These are phyloP conservation scores for Eristalis tenax DNA, from an alignment of 2,888 invertebrate species.

Conservation along the genomic window DNA sequence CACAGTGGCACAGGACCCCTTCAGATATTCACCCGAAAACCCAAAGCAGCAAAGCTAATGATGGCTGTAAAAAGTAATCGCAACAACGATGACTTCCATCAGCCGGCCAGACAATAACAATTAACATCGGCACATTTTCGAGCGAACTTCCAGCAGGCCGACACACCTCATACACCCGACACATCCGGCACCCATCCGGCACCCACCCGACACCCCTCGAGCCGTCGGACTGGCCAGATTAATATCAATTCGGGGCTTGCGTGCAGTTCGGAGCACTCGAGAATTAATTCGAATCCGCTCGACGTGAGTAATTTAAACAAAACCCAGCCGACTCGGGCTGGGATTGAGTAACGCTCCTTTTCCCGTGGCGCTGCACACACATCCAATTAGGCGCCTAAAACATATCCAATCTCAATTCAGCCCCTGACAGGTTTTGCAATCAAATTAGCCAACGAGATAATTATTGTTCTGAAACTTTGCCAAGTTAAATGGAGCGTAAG, in stretches of 20 bases:
- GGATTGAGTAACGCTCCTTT: conserved; percentile 27
- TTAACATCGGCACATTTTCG: conserved; percentile 62
- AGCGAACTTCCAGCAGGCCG: not conserved
- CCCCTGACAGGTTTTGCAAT: conserved; percentile 29
- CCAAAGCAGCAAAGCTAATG: conserved; percentile 30
- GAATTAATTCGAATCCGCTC: conserved; percentile 48
- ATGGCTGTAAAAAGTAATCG: conserved; percentile 53
- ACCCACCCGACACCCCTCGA: not conserved
- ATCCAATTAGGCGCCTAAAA: conserved; percentile 35
- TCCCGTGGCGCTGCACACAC: not conserved
- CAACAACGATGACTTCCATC: conserved; percentile 55
- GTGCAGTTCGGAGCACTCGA: conserved; percentile 24
- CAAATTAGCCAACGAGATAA: conserved; percentile 63
- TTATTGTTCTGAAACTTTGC: conserved; percentile 68
- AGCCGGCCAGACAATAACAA: conserved; percentile 61
- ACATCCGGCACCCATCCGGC: not conserved
- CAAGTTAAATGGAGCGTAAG: conserved; percentile 62
- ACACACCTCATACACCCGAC: not conserved
- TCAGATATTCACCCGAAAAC: conserved; percentile 12
- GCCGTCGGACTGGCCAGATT: conserved; percentile 25
- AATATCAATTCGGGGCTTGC: conserved; percentile 50
- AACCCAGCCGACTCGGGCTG: not conserved
- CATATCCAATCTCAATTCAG: conserved; percentile 26
- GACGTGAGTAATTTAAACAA: conserved; percentile 56
- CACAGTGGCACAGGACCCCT: not conserved